A percentile compares a stretch with the other conserved stretches of the same genome.
Evolutionary conservation across 2,113 vertebrate genomes (phyloP).

Genomic region (Tinamus guttatus): DNA sequence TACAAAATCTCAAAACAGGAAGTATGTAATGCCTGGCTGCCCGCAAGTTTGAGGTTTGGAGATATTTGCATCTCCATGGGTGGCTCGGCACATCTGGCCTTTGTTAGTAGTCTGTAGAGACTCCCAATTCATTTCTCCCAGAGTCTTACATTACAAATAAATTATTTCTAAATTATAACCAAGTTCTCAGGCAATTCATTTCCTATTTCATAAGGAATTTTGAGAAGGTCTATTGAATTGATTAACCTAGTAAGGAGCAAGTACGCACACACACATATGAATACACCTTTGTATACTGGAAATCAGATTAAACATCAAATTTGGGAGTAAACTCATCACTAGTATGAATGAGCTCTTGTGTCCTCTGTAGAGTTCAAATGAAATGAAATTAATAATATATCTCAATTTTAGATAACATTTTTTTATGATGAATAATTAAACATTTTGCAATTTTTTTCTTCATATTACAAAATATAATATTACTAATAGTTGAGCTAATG

Average conservation of each 20-base stretch:
- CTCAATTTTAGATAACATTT: neutral
- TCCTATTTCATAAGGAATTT: constrained; percentile 16
- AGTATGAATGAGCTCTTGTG: neutral
- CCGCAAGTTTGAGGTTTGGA: constrained; percentile 28
- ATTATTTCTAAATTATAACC: constrained; percentile 6
- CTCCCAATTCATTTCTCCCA: neutral
- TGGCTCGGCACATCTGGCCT: neutral
- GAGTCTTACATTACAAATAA: neutral
- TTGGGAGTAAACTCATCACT: neutral
- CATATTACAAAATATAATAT: neutral
- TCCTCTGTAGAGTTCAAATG: neutral
- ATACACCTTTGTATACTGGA: neutral
- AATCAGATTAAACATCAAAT: neutral
- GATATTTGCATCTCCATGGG: neutral
- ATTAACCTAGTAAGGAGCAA: constrained; percentile 16
- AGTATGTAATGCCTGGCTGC: neutral
- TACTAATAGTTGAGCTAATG: neutral
- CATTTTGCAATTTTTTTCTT: neutral
- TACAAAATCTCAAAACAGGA: neutral
- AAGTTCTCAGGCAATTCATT: neutral
- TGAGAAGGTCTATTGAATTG: constrained; percentile 5
- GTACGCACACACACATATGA: neutral
- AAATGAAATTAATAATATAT: neutral
- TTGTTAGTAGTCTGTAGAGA: neutral
- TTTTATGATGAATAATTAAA: neutral